Percentiles rank a stretch among this genome's conserved stretches.
phyloP scores from a whole-genome alignment of 1,140 invertebrate genomes.

The Trachymyrmex cornetzi region DNA sequence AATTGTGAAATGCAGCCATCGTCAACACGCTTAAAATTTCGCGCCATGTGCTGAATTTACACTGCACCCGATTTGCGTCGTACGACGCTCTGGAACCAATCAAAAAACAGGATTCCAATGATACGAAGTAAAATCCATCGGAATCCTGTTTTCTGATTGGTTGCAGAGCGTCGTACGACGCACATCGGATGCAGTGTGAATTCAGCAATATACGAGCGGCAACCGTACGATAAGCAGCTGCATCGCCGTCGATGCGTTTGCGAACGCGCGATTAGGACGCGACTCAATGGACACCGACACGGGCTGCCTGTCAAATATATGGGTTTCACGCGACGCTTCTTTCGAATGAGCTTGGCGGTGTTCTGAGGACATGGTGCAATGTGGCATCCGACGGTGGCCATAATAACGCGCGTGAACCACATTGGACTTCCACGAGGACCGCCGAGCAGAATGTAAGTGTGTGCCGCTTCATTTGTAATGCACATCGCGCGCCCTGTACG shows the following conservation, averaged over 20 bases:
- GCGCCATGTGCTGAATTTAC: too few relatives aligned
- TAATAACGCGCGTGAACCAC: neutral
- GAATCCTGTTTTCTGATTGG: too few relatives aligned
- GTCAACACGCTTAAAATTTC: neutral
- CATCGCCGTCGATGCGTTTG: constrained; percentile 38
- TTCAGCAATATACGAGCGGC: too few relatives aligned
- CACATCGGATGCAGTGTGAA: too few relatives aligned
- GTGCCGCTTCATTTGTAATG: constrained; percentile 22
- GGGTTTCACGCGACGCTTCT: constrained; percentile 57
- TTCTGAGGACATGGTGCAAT: constrained; percentile 59
- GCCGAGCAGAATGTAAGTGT: constrained; percentile 64
- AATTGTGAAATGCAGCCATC: too few relatives aligned
- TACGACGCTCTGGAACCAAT: too few relatives aligned
- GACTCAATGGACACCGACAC: constrained; percentile 70
- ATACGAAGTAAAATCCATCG: too few relatives aligned
- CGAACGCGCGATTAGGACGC: constrained; percentile 64
- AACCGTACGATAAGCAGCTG: neutral
- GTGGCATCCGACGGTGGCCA: constrained; percentile 4
- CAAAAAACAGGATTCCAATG: too few relatives aligned
- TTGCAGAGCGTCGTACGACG: too few relatives aligned
- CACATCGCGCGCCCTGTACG: neutral
- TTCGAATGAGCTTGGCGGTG: constrained; percentile 20
- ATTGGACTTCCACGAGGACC: constrained; percentile 4
- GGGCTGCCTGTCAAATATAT: constrained; percentile 67
- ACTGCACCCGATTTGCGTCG: too few relatives aligned